Evolutionary conservation across 2,797 vertebrate genomes (phyloP).

Genomic region (Galagoides demidoff): DNA sequence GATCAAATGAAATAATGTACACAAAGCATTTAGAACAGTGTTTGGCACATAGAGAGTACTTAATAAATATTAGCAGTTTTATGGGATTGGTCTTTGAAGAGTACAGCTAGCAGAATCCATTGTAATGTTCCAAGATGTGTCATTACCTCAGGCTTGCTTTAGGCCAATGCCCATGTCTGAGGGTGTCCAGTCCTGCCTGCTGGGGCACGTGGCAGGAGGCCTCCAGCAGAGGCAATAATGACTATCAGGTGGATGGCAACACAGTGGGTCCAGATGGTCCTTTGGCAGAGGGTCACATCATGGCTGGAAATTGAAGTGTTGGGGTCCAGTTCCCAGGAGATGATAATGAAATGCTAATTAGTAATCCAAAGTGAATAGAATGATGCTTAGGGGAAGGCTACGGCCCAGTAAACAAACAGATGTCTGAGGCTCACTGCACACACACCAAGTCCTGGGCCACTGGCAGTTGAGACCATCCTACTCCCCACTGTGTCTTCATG

Average conservation of each 20-base stretch:
- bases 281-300: constrained; percentile 50
- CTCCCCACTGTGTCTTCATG: background rate
- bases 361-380: constrained; percentile 29
- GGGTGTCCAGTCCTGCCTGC: constrained; percentile 1
- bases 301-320: constrained; percentile 22
- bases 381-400: background rate
- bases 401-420: constrained; percentile 26
- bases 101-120: background rate
- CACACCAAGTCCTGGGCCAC: background rate
- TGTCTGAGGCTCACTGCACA: background rate
- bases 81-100: background rate
- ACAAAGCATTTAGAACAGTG: background rate
- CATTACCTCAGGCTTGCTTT: constrained; percentile 47
- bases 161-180: background rate
- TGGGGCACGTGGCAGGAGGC: background rate
- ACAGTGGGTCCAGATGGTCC: constrained; percentile 56
- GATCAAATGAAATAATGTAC: background rate
- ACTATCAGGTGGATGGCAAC: constrained; percentile 65
- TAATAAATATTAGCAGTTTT: background rate
- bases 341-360: background rate
- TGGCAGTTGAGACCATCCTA: background rate
- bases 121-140: background rate
- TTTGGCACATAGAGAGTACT: background rate
- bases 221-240: constrained; percentile 38
- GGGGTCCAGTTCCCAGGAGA: constrained; percentile 24